phyloP scores from a whole-genome alignment of 2,888 invertebrate genomes.

The Melinaea menophilus region DNA sequence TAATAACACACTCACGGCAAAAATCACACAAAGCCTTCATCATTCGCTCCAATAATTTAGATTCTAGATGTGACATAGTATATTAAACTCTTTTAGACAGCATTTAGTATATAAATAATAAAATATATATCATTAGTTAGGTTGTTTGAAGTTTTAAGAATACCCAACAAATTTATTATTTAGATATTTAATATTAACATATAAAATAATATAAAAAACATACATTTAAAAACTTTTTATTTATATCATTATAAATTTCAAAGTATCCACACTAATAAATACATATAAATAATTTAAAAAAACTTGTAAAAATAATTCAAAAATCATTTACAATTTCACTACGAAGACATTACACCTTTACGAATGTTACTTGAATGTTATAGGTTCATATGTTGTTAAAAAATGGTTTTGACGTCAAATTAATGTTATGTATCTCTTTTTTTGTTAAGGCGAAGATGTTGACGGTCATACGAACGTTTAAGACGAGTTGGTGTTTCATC shows the following conservation, averaged over 20 bases:
- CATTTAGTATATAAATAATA: no score
- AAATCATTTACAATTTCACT: conserved; percentile 27
- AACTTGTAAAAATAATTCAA: conserved; percentile 37
- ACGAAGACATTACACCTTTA: conserved; percentile 5
- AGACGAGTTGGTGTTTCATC: conserved; percentile 64
- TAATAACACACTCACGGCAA: no score
- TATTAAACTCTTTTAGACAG: no score
- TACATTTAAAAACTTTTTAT: conserved; percentile 13
- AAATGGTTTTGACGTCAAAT: not conserved
- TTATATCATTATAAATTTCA: conserved; percentile 25
- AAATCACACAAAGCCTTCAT: no score
- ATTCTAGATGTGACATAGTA: no score
- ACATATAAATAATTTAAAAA: conserved; percentile 39
- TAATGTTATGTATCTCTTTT: conserved; percentile 32
- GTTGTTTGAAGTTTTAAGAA: not conserved
- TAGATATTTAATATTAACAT: not conserved
- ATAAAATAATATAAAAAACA: not conserved
- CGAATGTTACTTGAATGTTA: not conserved
- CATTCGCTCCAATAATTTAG: no score
- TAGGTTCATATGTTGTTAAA: not conserved
- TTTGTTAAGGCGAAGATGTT: conserved; percentile 38
- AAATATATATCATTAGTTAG: no score
- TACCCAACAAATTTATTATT: not conserved
- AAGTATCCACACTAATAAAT: conserved; percentile 29
- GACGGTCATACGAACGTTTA: conserved; percentile 51